These are phyloP conservation scores for Boleophthalmus pectinirostris DNA, from an alignment of 2,113 vertebrate species.

Conservation along the genomic window DNA sequence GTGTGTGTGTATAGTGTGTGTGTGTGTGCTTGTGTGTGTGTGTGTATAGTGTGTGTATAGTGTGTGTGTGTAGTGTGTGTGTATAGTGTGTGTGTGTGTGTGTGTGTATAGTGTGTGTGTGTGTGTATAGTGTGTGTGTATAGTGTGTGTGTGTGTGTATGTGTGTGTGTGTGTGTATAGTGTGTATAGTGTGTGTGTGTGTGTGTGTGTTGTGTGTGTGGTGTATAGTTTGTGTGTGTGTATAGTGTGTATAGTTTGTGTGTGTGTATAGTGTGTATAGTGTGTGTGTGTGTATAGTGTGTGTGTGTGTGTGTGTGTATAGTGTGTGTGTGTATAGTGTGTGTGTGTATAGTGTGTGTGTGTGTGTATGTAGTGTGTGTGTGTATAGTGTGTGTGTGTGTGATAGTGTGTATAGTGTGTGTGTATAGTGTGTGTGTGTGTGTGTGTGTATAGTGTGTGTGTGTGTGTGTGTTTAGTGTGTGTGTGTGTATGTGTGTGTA, in stretches of 20 bases:
- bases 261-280: background rate
- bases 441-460: background rate
- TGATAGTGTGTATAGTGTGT: too few relatives aligned
- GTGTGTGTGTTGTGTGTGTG: background rate
- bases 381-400: background rate
- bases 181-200: too few relatives aligned
- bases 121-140: too few relatives aligned
- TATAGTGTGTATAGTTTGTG: too few relatives aligned
- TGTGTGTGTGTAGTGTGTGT: background rate
- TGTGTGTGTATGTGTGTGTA: background rate
- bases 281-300: background rate
- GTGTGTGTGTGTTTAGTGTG: too few relatives aligned
- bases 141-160: too few relatives aligned
- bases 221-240: background rate
- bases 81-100: too few relatives aligned
- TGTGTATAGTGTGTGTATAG: too few relatives aligned
- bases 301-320: background rate
- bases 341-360: too few relatives aligned
- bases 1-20: background rate
- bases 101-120: background rate
- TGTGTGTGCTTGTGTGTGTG: too few relatives aligned
- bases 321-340: background rate
- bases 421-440: too few relatives aligned
- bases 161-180: background rate
- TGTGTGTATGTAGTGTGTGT: background rate